Base-by-base conservation (phyloP, 1,140 invertebrate species). In the Temnothorax nylanderi region DNA sequence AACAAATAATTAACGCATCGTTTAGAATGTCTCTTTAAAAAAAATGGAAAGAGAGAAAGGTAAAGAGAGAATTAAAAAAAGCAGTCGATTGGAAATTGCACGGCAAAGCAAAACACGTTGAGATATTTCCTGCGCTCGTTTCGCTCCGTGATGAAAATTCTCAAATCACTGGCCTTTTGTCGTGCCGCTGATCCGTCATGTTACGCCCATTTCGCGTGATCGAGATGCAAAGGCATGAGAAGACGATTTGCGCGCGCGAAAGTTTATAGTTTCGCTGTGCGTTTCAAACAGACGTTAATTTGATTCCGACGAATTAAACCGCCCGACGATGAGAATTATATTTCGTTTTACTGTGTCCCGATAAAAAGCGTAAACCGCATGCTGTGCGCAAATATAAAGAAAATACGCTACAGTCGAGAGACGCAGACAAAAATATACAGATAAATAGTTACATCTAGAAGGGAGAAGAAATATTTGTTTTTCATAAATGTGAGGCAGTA, bases 111-210 rank as follows among this genome's bases (percentile, higher is more conserved):
- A 58, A 58, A 58, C 77, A 60, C 67, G 80, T 74, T 72, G 26
- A 72, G 41, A 58, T 60, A 84, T 74, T 84, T 84, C 54, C 80
- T n/a, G 67, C n/a, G 54, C 13, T 56, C 49, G 49, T 81, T 54
- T 44, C 80, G 64, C 54, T 26, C 4, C 51, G 54, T 21, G 54
- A 62, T 84, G 41, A 72, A 60, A 74, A 84, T 60, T 75, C 44
- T 47, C 69, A 74, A 84, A 75, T 75, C 69, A 41, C 54, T 13
- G 26, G 5, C 8, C 69, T n/a, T 75, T 62, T 84, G 80, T 75
- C 41, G 41, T 32, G 10, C 26, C 26, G 49, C 18, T 74, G 80
- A 47, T 60, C 54, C 41, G 49, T 56, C 64, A 44, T 18, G 51
- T 82, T 74, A 47, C 80, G 32, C n/a, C 41, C 41, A 44, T 65